Evolutionary conservation across 2,888 invertebrate species (phyloP).

Genomic region (Hedya salicella): DNA sequence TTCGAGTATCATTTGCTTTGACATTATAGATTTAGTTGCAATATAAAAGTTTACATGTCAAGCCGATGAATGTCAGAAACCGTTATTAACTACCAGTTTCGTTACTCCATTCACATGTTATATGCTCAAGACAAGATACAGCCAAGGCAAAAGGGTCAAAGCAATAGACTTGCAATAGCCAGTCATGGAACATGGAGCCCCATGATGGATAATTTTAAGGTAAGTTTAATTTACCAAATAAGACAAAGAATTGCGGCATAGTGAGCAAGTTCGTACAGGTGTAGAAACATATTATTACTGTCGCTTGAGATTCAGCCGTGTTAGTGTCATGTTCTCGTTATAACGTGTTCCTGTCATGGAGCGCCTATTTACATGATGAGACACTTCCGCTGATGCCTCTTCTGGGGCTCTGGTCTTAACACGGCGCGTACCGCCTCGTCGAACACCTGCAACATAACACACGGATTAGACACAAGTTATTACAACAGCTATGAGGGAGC

Average conservation of each 20-base stretch:
- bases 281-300: conserved; percentile 84
- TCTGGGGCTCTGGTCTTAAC: conserved; percentile 97
- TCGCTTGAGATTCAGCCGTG: conserved; percentile 68
- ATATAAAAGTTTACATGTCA: too few species aligned
- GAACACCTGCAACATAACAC: conserved; percentile 90
- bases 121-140: too few species aligned
- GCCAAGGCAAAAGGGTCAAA: too few species aligned
- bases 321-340: conserved; percentile 39
- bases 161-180: too few species aligned
- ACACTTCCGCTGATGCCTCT: conserved; percentile 97
- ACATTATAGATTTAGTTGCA: too few species aligned
- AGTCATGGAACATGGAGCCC: too few species aligned
- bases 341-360: conserved; percentile 61
- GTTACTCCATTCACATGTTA: too few species aligned
- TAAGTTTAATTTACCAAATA: background rate
- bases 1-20: too few species aligned
- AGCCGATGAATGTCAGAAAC: too few species aligned
- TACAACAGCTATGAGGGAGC: too few species aligned
- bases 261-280: conserved; percentile 50
- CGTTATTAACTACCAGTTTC: too few species aligned
- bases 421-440: conserved; percentile 99
- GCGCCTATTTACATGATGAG: conserved; percentile 88
- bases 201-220: background rate
- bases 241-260: background rate
- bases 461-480: too few species aligned